Evolutionary conservation across 2,113 vertebrate species (phyloP).

Genomic region (Struthio camelus): DNA sequence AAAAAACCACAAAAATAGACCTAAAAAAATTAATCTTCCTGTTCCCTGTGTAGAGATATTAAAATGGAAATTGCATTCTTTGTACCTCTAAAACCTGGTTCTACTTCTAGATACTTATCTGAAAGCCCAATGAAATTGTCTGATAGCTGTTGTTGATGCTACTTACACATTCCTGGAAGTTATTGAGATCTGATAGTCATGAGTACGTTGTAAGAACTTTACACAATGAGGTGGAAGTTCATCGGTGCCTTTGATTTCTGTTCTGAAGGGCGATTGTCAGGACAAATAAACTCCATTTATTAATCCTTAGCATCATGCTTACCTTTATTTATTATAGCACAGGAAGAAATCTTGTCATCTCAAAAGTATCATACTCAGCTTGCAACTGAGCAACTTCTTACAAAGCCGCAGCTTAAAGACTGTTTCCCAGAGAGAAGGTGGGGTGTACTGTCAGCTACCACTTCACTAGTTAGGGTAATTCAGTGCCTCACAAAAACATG

Average conservation of each 20-base stretch:
- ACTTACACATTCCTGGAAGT: neutral
- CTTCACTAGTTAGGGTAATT: rapidly evolving
- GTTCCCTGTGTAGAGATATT: slow-evolving; percentile 43
- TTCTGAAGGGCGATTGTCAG: neutral
- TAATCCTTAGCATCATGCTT: neutral
- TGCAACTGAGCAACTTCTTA: neutral
- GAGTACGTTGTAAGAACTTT: neutral
- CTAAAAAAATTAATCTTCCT: slow-evolving; percentile 53
- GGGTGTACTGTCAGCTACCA: rapidly evolving
- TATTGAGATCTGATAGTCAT: slow-evolving; percentile 31
- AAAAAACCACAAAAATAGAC: slow-evolving; percentile 37
- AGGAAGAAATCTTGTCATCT: neutral
- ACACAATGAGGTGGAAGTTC: neutral
- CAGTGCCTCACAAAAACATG: neutral
- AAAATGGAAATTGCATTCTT: slow-evolving; percentile 58
- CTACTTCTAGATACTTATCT: slow-evolving; percentile 43
- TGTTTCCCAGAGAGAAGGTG: rapidly evolving
- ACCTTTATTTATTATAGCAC: neutral
- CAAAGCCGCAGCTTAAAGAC: rapidly evolving
- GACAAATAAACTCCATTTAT: slow-evolving; percentile 11
- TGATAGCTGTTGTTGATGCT: slow-evolving; percentile 39
- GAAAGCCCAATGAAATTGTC: slow-evolving; percentile 32
- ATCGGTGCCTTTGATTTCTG: neutral
- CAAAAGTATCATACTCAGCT: neutral
- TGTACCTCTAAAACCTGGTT: slow-evolving; percentile 22